phyloP scores from a whole-genome alignment of 2,888 invertebrate species.

The Dorcus parallelipipedus region DNA sequence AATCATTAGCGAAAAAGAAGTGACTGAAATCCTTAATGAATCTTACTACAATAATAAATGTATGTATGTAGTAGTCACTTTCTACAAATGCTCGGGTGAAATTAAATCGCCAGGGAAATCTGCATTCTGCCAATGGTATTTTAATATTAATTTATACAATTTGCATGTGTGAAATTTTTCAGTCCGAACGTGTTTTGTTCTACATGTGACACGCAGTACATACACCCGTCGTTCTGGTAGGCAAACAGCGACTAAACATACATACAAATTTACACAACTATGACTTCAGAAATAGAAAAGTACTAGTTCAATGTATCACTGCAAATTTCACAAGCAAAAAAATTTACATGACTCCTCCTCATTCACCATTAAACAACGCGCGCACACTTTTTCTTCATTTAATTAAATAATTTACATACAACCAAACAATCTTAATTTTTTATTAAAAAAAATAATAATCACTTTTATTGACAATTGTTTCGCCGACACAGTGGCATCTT shows the following conservation, averaged over 20 bases:
- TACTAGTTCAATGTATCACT: not conserved
- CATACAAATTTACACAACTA: slow-evolving; percentile 4
- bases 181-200: slow-evolving; percentile 16
- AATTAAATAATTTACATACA: no score
- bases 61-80: slow-evolving; percentile 8
- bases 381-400: no score
- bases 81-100: slow-evolving; percentile 15
- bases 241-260: slow-evolving; percentile 5
- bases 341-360: no score
- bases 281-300: not conserved
- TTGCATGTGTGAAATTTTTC: slow-evolving; percentile 20
- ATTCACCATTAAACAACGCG: no score
- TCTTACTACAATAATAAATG: not conserved
- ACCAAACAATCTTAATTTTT: not conserved
- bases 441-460: no score
- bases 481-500: no score
- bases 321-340: no score
- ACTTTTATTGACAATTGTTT: no score
- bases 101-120: slow-evolving; percentile 15
- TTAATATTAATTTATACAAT: slow-evolving; percentile 15
- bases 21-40: not conserved
- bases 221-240: slow-evolving; percentile 7
- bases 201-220: slow-evolving; percentile 5
- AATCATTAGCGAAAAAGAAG: no score
- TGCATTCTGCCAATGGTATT: slow-evolving; percentile 13